Evolutionary conservation across 2,888 invertebrate genomes (phyloP), one percentile per base, ranked within the genome.

Genomic region (Apocheima hispidaria): DNA sequence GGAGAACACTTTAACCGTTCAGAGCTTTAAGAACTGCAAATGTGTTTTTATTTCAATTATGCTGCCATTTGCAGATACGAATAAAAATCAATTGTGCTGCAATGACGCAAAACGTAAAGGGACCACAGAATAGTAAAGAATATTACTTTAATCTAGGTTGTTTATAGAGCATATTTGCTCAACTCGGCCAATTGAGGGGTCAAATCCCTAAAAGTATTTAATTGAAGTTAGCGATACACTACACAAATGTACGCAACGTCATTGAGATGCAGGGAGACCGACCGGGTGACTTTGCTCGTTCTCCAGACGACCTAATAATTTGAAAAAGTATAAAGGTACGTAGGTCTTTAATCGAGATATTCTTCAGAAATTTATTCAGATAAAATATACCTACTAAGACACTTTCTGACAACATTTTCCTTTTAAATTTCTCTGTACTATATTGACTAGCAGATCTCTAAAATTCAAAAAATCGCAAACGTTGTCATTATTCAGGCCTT

Each of bases 231-330:
- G 67, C 60, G 62, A 59, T 67, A 69, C 69, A 71, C 66, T 66
- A 69, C 65, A 71, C 61, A 68, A 69, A 72, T 71, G 71, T 69
- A 74, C 72, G 70, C 71, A 68, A 69, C 62, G 69, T 71, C 71
- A 71, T 68, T 77, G 82, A 82, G 76, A 71, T 81, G 79, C 72
- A 76, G 68, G 79, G 79, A 82, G 79, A 75, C 68, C 81, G 84
- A 78, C 85, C 83, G 79, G 77, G 75, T 87, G 86, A 90, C 90
- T 86, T 90, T 90, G 84, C 70, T 64, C 68, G 90, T 74, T 88
- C 90, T 90, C 89, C 78, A 89, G 89, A 90, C 90, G 86, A 82
- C 86, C 86, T 78, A 80, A 79, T 80, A 86, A 79, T 77, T 79
- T 73, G 66, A 79, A 79, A 80, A 68, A 78, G 77, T 73, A 72